phyloP scores from a whole-genome alignment of 2,113 vertebrate species.

The Neolamprologus hecqui region DNA sequence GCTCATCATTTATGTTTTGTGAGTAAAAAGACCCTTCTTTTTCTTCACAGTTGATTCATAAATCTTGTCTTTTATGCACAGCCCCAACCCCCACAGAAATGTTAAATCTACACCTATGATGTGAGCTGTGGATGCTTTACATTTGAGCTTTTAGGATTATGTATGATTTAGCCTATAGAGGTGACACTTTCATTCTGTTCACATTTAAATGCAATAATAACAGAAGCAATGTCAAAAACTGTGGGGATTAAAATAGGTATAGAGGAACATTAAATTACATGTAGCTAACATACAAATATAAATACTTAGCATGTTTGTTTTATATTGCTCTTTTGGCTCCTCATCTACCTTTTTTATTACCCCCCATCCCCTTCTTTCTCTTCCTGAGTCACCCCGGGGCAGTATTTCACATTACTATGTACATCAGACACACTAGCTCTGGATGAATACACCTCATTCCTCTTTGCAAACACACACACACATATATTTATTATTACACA shows the following conservation, averaged over 20 bases:
- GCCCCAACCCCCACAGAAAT: neutral
- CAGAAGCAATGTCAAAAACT: neutral
- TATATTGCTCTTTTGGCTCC: slow-evolving; percentile 6
- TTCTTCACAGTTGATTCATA: neutral
- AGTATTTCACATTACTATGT: slow-evolving; percentile 53
- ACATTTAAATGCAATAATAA: neutral
- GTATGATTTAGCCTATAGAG: neutral
- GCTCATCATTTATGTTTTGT: neutral
- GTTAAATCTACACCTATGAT: neutral
- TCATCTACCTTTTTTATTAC: neutral
- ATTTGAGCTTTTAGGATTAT: neutral
- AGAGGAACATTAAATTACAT: neutral
- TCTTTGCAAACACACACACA: neutral
- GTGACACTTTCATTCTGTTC: neutral
- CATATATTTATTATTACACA: neutral
- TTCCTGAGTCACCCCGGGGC: slow-evolving; percentile 28
- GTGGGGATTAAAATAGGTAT: neutral
- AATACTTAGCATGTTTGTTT: neutral
- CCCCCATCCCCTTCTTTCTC: neutral
- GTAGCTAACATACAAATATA: neutral
- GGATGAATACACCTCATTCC: slow-evolving; percentile 42
- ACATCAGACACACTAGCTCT: slow-evolving; percentile 41
- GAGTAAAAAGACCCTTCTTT: neutral
- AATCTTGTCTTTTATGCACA: neutral
- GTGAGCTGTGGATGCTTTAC: neutral